Evolutionary conservation across 2,888 invertebrate genomes (phyloP), one percentile per base, ranked within the genome.

Genomic region (Phyto melanocephala): DNA sequence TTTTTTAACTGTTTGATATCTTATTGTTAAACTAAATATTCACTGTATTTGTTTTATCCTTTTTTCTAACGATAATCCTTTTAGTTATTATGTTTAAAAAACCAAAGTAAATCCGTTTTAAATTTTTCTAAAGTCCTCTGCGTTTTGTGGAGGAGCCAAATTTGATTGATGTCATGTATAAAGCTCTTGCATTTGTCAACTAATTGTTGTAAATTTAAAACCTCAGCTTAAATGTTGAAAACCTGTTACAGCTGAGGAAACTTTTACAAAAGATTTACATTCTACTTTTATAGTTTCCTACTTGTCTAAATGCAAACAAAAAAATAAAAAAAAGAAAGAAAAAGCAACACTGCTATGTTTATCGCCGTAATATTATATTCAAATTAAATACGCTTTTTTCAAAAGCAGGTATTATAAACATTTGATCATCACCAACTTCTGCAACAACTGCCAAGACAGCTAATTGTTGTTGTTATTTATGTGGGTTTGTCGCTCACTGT

Each of bases 221-320:
- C 80, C 81, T 74, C 81, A 85, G 85, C 84, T 86, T 86, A 85
- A 86, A 86, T 86, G 85, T 85, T 80, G 83, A 84, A 86, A 85
- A 84, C 84, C 84, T 85, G 86, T 86, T 86, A 86, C 86, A 86
- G 86, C 83, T 85, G 86, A 86, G 85, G 82, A 85, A 84, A 81
- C 81, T 84, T 82, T 82, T 84, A 86, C 86, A 86, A 86, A 81
- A 80, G 85, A 65, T 60, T 83, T 76, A 78, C 79, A 75, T 83
- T 75, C 67, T 80, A 80, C 77, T 83, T 83, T 83, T 83, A 83
- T 80, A 80, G 80, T 83, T 83, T 77, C 80, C 70, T 80, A 63
- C 33, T 20, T 22, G n/a, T 65, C 58, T 22, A 52, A 65, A 65
- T 52, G 42, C 15, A 56, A 28, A 28, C 15, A 56, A 28, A 28